Evolutionary conservation across 1,140 invertebrate genomes (phyloP).

Genomic region (Teleopsis dalmanni): DNA sequence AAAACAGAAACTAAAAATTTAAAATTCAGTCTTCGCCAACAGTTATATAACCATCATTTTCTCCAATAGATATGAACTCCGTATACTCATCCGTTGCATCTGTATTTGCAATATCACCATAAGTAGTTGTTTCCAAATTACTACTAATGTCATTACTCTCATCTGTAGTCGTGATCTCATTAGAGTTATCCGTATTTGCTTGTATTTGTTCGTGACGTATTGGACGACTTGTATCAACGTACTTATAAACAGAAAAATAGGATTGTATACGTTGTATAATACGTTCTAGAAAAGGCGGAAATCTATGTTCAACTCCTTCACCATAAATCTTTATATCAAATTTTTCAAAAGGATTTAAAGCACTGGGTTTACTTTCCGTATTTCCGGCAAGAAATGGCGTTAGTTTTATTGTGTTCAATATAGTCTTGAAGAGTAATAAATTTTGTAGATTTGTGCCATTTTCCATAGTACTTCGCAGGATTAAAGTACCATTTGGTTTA

Average conservation of each 20-base stretch:
- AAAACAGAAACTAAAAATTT: neutral
- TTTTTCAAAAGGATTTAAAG: constrained; percentile 9
- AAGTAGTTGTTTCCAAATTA: too few species aligned
- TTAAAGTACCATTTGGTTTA: constrained; percentile 24
- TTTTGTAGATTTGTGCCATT: constrained; percentile 21
- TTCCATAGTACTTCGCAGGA: constrained; percentile 15
- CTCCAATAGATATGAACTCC: constrained; percentile 14
- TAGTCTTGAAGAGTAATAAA: constrained; percentile 12
- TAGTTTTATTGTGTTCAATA: constrained; percentile 22
- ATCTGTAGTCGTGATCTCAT: neutral
- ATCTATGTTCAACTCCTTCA: constrained; percentile 46
- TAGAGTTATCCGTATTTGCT: too few species aligned
- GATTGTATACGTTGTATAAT: constrained; percentile 55
- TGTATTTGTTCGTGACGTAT: constrained; percentile 10
- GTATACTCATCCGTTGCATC: neutral
- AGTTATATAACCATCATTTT: constrained; percentile 18
- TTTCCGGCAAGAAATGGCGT: neutral
- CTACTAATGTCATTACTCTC: neutral
- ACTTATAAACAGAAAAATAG: constrained; percentile 50
- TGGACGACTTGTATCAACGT: constrained; percentile 46
- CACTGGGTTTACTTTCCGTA: too few species aligned
- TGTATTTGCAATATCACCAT: too few species aligned
- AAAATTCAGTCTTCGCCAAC: constrained; percentile 17
- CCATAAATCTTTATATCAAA: constrained; percentile 33
- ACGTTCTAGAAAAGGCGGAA: constrained; percentile 55